Evolutionary conservation across 2,797 vertebrate species (phyloP).

Genomic region (Lacerta bilineata): DNA sequence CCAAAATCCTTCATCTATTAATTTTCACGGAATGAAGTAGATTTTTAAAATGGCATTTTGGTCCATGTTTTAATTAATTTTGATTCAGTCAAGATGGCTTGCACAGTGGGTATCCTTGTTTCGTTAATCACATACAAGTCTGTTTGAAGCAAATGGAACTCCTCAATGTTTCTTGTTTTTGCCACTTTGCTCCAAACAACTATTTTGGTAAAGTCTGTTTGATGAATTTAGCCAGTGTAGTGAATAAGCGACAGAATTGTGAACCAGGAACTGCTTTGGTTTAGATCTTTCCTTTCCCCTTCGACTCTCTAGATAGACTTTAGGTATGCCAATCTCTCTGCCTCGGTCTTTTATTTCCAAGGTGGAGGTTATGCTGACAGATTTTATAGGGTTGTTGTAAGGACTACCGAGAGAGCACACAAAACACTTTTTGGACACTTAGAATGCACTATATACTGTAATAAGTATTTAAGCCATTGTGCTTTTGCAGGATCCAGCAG

Average conservation of each 20-base stretch:
- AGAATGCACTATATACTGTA: neutral
- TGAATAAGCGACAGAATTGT: neutral
- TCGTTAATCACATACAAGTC: neutral
- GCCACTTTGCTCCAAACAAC: neutral
- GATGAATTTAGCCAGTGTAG: neutral
- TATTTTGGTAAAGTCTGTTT: neutral
- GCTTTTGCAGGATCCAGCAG: slow-evolving; percentile 90
- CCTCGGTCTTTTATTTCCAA: neutral
- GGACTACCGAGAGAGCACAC: neutral
- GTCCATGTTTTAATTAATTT: neutral
- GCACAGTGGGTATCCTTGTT: neutral
- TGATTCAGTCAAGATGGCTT: neutral
- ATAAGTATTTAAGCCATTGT: neutral
- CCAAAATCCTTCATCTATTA: slow-evolving; percentile 2
- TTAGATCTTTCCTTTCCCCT: neutral
- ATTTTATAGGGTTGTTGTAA: neutral
- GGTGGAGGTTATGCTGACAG: neutral
- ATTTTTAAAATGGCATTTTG: neutral
- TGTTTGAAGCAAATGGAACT: neutral
- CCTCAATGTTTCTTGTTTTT: neutral
- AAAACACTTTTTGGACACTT: neutral
- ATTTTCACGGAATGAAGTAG: neutral
- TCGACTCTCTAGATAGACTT: neutral
- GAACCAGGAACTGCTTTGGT: neutral
- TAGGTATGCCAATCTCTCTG: neutral